Evolutionary conservation across 2,888 invertebrate species (phyloP).

Genomic region (Beris chalybata): DNA sequence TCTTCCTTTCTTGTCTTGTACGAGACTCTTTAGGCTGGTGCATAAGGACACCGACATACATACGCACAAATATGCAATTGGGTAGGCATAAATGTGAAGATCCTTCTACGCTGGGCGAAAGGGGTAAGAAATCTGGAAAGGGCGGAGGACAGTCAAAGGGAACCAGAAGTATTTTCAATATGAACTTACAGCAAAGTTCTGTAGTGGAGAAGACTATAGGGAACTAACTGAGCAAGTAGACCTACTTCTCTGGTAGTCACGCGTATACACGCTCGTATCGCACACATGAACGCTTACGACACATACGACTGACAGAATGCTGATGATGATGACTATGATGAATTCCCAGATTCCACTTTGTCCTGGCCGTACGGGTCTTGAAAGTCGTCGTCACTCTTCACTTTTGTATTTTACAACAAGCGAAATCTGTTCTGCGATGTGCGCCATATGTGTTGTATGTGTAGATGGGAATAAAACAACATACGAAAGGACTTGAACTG

Average conservation of each 20-base stretch:
- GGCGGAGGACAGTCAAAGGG: not conserved
- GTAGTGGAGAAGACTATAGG: constrained; percentile 8
- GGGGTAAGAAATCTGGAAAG: not conserved
- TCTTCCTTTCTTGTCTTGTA: constrained; percentile 31
- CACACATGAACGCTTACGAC: too few species aligned
- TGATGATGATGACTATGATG: too few species aligned
- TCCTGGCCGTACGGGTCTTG: constrained; percentile 9
- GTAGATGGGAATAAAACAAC: not conserved
- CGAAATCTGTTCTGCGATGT: not conserved
- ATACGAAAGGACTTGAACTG: constrained; percentile 12
- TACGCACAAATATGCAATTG: constrained; percentile 16
- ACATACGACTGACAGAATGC: too few species aligned
- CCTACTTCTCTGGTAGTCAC: constrained; percentile 7
- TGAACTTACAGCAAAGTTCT: not conserved
- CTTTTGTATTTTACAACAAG: constrained; percentile 25
- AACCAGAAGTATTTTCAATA: not conserved
- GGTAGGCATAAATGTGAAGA: constrained; percentile 2
- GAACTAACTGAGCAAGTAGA: constrained; percentile 28
- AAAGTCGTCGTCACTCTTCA: constrained; percentile 14
- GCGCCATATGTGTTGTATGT: too few species aligned
- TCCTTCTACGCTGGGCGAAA: not conserved
- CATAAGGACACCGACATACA: constrained; percentile 18
- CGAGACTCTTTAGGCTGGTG: constrained; percentile 17
- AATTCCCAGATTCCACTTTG: not conserved
- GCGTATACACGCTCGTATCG: too few species aligned